phyloP scores from a whole-genome alignment of 2,797 vertebrate species.

The Hippocampus kuda region DNA sequence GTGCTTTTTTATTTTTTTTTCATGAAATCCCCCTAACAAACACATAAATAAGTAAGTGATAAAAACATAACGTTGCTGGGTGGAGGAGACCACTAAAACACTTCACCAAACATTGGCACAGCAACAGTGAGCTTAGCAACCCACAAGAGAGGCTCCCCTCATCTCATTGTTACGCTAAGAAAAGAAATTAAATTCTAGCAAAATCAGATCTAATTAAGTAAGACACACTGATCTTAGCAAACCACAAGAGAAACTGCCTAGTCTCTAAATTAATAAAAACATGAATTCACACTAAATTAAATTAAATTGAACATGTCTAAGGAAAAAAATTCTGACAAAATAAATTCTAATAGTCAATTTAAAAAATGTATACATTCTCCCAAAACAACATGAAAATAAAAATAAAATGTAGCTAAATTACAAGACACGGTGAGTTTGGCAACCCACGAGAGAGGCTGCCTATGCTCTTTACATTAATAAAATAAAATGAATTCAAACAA shows the following conservation, averaged over 20 bases:
- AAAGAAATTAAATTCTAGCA: not conserved
- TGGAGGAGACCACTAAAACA: not conserved
- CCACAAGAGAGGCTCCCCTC: not conserved
- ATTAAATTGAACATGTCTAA: not conserved
- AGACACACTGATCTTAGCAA: not conserved
- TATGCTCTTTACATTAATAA: not conserved
- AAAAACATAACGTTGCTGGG: constrained; percentile 1
- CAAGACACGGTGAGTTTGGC: too few relatives aligned
- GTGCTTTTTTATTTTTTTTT: not conserved
- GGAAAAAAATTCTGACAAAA: too few relatives aligned
- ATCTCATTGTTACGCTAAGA: not conserved
- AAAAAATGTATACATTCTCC: too few relatives aligned
- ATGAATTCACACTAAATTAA: not conserved
- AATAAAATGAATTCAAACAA: not conserved
- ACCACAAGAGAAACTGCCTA: not conserved
- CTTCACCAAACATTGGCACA: not conserved
- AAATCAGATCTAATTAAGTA: not conserved
- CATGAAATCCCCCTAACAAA: constrained; percentile 1
- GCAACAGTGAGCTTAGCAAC: not conserved
- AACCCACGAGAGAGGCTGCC: not conserved
- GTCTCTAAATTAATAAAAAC: not conserved
- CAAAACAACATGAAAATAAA: not conserved
- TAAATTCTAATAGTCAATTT: too few relatives aligned
- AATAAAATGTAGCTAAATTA: not conserved
- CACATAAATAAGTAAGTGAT: not conserved